phyloP scores from a whole-genome alignment of 2,888 invertebrate genomes.

The Pterostichus niger region DNA sequence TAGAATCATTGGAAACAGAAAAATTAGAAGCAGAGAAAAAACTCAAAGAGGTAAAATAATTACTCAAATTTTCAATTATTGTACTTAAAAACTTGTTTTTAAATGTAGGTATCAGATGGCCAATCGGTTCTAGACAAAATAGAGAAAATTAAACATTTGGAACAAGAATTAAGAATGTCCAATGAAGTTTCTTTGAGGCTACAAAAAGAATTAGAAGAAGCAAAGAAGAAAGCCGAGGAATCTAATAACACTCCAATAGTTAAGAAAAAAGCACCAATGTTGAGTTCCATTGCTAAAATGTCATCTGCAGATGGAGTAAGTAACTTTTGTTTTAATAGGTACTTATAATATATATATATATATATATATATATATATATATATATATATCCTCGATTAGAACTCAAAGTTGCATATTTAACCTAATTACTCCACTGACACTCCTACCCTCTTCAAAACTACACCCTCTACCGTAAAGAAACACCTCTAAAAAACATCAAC shows the following conservation, averaged over 20 bases:
- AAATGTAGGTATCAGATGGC: conserved; percentile 77
- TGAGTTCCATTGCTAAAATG: conserved; percentile 80
- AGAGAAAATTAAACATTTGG: conserved; percentile 88
- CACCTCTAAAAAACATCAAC: too few species aligned
- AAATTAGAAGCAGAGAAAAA: conserved; percentile 87
- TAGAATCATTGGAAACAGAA: conserved; percentile 92
- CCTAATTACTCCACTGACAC: too few species aligned
- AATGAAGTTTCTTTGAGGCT: conserved; percentile 86
- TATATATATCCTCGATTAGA: too few species aligned
- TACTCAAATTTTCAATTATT: conserved; percentile 21
- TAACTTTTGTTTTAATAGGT: conserved; percentile 18
- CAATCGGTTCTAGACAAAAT: conserved; percentile 82
- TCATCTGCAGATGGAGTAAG: conserved; percentile 82
- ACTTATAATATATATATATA: too few species aligned
- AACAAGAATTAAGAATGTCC: conserved; percentile 90
- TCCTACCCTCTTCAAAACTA: too few species aligned
- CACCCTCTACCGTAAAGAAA: too few species aligned
- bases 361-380: too few species aligned
- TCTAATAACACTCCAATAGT: conserved; percentile 73
- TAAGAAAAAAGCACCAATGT: conserved; percentile 81
- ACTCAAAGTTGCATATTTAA: too few species aligned
- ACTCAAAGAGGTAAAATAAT: conserved; percentile 79
- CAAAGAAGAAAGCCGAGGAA: conserved; percentile 79
- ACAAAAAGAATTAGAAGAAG: conserved; percentile 85
- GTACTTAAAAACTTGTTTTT: neutral